Conservation (phyloP, 2,888 invertebrate species). For the Diachrysia chrysitis region DNA sequence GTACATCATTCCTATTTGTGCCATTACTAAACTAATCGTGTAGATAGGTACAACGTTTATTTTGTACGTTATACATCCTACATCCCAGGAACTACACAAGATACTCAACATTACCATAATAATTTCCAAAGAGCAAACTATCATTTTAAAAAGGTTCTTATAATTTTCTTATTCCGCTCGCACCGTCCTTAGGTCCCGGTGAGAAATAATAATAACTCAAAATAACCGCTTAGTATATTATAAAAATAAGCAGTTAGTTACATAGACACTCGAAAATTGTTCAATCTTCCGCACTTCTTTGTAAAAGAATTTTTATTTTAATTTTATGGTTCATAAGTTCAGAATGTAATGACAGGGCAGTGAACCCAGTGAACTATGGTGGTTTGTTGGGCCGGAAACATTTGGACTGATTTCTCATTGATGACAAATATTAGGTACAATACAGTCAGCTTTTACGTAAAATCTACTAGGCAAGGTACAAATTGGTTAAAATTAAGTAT, state of each 20-base stretch:
- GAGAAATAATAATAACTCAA: conserved; percentile 11
- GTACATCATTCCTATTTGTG: neutral
- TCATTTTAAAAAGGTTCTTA: conserved; percentile 14
- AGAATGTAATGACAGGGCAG: neutral
- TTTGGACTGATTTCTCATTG: conserved; percentile 20
- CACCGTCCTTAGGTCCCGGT: conserved; percentile 2
- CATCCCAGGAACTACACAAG: too few species aligned
- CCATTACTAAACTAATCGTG: too few species aligned
- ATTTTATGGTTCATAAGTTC: accelerated
- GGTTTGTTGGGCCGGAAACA: conserved; percentile 12
- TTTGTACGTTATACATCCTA: too few species aligned
- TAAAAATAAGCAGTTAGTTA: conserved; percentile 28
- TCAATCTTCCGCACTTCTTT: conserved; percentile 5
- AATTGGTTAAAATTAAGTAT: too few species aligned
- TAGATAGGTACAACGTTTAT: too few species aligned
- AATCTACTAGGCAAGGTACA: neutral
- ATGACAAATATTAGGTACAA: conserved; percentile 16
- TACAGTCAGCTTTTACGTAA: neutral
- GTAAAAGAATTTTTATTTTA: conserved; percentile 25
- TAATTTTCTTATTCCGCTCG: conserved; percentile 24
- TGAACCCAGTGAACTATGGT: conserved; percentile 2
- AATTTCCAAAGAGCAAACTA: conserved; percentile 12
- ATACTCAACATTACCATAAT: conserved; percentile 11
- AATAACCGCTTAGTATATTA: conserved; percentile 26
- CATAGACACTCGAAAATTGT: conserved; percentile 36